Percentiles rank a stretch among this genome's conserved stretches.
Evolutionary conservation across 2,797 vertebrate species (phyloP).

Genomic region (Caiman crocodilus): DNA sequence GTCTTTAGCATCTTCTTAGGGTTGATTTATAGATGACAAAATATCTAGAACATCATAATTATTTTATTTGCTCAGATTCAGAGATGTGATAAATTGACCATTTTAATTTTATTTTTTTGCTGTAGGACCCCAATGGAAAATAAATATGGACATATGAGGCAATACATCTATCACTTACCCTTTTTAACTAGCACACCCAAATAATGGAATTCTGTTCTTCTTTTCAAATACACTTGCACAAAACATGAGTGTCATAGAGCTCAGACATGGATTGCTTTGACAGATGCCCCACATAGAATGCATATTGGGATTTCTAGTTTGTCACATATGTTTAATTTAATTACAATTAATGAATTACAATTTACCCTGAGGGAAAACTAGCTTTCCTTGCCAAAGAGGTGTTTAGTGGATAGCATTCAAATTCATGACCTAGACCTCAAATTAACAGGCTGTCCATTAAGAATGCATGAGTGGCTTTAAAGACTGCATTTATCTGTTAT

Average conservation of each 20-base stretch:
- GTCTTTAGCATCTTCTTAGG: not conserved
- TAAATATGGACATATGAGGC: not conserved
- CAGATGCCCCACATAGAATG: conserved; percentile 64
- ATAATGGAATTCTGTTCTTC: conserved; percentile 16
- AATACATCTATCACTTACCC: not conserved
- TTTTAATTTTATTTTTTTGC: not conserved
- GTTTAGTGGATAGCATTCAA: conserved; percentile 83
- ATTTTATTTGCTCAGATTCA: not conserved
- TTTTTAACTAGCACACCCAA: not conserved
- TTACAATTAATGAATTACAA: conserved; percentile 85
- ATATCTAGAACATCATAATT: not conserved
- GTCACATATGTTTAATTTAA: conserved; percentile 84
- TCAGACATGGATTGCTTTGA: conserved; percentile 33
- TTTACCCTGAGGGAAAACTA: conserved; percentile 81
- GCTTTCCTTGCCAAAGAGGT: conserved; percentile 81
- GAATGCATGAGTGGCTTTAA: conserved; percentile 84
- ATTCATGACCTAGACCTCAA: conserved; percentile 85
- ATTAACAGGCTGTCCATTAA: conserved; percentile 84
- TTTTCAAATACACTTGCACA: conserved; percentile 61
- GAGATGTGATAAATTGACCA: fast-evolving
- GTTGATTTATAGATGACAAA: not conserved
- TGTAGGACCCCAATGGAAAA: not conserved
- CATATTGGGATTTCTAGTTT: conserved; percentile 77
- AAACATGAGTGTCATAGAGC: conserved; percentile 44
- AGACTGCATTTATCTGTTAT: conserved; percentile 79